Evolutionary conservation across 2,888 invertebrate species (phyloP).

Genomic region (Eudasyphora cyanicolor): DNA sequence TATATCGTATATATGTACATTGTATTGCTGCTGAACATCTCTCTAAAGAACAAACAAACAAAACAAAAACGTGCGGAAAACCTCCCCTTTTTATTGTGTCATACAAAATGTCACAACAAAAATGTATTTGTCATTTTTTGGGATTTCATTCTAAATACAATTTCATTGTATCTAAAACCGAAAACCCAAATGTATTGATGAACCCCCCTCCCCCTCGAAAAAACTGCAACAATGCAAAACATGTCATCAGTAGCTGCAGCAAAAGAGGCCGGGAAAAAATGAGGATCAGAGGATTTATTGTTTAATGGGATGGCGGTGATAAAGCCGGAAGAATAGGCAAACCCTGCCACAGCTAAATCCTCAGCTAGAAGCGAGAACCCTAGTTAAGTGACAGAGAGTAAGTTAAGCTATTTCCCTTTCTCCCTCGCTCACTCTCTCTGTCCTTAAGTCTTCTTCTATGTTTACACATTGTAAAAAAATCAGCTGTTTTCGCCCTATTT

Average conservation of each 20-base stretch:
- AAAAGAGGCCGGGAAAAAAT: conserved; percentile 3
- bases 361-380: not conserved
- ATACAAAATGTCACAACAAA: conserved; percentile 34
- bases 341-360: no score
- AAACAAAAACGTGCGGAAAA: conserved; percentile 34
- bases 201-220: no score
- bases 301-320: conserved; percentile 17
- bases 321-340: conserved; percentile 5
- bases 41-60: no score
- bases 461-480: conserved; percentile 1
- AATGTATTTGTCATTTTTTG: conserved; percentile 29
- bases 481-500: not conserved
- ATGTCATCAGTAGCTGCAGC: conserved; percentile 11
- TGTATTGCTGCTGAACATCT: not conserved
- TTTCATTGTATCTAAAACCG: no score
- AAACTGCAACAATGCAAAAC: conserved; percentile 26
- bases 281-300: conserved; percentile 22
- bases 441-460: not conserved
- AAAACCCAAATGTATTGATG: no score
- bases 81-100: conserved; percentile 19
- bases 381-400: not conserved
- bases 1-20: not conserved
- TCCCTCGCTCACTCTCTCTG: not conserved
- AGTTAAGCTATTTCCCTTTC: not conserved
- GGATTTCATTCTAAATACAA: not conserved